Evolutionary conservation across 2,113 vertebrate species (phyloP).

Genomic region (Labrus mixtus): DNA sequence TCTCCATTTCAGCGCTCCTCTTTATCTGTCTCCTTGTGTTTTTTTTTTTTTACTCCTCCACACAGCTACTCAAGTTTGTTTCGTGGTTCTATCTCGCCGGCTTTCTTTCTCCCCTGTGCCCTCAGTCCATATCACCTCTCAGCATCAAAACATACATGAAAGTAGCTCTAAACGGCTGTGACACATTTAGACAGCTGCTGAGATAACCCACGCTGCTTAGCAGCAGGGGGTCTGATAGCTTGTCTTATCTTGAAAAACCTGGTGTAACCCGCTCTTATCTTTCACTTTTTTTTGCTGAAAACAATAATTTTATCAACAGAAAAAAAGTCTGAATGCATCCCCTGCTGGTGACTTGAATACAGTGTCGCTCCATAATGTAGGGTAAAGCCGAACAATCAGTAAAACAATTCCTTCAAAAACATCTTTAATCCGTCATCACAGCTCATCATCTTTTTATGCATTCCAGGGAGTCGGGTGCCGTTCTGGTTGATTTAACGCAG

Average conservation of each 20-base stretch:
- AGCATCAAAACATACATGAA: conserved; percentile 34
- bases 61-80: not conserved
- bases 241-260: conserved; percentile 41
- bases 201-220: conserved; percentile 29
- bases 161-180: conserved; percentile 33
- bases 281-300: not conserved
- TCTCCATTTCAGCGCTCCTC: conserved; percentile 61
- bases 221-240: conserved; percentile 26
- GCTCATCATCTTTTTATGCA: conserved; percentile 35
- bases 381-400: not conserved
- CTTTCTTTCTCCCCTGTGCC: not conserved
- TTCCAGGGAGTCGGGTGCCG: conserved; percentile 28
- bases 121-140: conserved; percentile 15
- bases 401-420: conserved; percentile 32
- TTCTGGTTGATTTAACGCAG: conserved; percentile 55
- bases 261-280: conserved; percentile 6
- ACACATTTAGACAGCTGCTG: conserved; percentile 46
- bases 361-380: not conserved
- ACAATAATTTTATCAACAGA: conserved; percentile 17
- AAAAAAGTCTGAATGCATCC: not conserved
- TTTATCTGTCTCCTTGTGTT: not conserved
- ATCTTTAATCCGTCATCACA: conserved; percentile 41
- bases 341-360: not conserved
- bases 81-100: conserved; percentile 7
- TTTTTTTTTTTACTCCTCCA: not conserved